A percentile compares a stretch with the other conserved stretches of the same genome.
These are phyloP conservation scores for Eilema sororculum DNA, from an alignment of 2,888 invertebrate species.

Conservation along the genomic window DNA sequence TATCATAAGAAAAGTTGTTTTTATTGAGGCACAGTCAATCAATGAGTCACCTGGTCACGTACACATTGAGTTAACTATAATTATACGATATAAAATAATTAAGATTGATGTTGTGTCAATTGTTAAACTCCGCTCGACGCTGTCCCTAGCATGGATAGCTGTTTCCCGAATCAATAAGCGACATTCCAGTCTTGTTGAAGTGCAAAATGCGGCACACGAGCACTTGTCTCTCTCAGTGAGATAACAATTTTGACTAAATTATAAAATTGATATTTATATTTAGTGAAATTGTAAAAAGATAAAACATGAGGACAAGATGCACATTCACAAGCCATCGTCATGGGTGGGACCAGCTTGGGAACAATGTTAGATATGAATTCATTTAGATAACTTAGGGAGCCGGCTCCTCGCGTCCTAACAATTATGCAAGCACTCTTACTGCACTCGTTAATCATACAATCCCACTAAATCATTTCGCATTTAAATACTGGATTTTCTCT, in stretches of 20 bases:
- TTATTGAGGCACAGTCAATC: constrained; percentile 69
- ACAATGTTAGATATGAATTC: constrained; percentile 85
- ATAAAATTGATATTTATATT: constrained; percentile 35
- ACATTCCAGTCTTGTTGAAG: constrained; percentile 87
- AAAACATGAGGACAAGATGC: constrained; percentile 63
- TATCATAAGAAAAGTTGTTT: constrained; percentile 76
- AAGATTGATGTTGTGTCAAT: constrained; percentile 68
- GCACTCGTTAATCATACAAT: constrained; percentile 59
- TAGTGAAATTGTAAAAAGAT: constrained; percentile 39
- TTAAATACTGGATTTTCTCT: constrained; percentile 26
- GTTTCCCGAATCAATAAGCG: constrained; percentile 81
- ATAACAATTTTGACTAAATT: constrained; percentile 39
- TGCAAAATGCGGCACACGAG: constrained; percentile 70
- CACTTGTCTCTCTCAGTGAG: constrained; percentile 58
- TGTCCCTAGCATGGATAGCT: constrained; percentile 68
- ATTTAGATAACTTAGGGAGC: constrained; percentile 80
- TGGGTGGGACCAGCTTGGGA: constrained; percentile 87
- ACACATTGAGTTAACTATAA: constrained; percentile 64
- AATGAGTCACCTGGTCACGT: constrained; percentile 67
- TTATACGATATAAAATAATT: constrained; percentile 51
- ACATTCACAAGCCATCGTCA: constrained; percentile 84
- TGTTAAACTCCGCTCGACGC: constrained; percentile 59
- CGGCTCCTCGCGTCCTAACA: constrained; percentile 68
- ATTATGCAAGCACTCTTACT: constrained; percentile 72
- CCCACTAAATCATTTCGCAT: constrained; percentile 37